A percentile compares a stretch with the other conserved stretches of the same genome.
Evolutionary conservation across 1,140 invertebrate species (phyloP).

Genomic region (Ooceraea biroi): DNA sequence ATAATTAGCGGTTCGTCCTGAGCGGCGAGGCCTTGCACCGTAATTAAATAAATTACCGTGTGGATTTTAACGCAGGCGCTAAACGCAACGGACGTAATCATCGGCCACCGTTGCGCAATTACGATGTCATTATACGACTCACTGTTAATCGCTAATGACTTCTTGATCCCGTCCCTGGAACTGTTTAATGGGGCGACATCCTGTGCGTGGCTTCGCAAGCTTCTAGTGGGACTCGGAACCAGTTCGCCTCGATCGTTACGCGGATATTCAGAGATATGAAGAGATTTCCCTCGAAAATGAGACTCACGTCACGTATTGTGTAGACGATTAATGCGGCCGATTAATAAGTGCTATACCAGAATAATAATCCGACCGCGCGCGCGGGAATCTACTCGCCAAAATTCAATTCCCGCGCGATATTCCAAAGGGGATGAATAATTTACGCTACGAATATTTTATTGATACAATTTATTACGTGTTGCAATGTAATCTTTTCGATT

Average conservation of each 20-base stretch:
- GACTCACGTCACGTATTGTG: slow-evolving; percentile 55
- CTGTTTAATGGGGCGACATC: slow-evolving; percentile 73
- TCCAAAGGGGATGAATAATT: not conserved
- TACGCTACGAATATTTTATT: not conserved
- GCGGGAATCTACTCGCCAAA: not conserved
- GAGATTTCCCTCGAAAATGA: slow-evolving; percentile 64
- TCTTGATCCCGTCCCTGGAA: slow-evolving; percentile 66
- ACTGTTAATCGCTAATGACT: slow-evolving; percentile 66
- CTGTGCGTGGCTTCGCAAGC: slow-evolving; percentile 69
- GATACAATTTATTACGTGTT: not conserved
- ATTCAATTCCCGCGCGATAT: not conserved
- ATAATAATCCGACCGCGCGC: slow-evolving; percentile 12
- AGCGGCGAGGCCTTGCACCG: not conserved
- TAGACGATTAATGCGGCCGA: slow-evolving; percentile 22
- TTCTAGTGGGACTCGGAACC: slow-evolving; percentile 54
- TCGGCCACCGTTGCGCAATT: slow-evolving; percentile 54
- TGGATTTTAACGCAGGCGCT: slow-evolving; percentile 24
- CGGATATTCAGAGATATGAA: slow-evolving; percentile 38
- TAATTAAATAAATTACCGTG: slow-evolving; percentile 46
- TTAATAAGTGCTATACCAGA: slow-evolving; percentile 16
- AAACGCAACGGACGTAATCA: slow-evolving; percentile 46
- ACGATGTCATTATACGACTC: slow-evolving; percentile 65
- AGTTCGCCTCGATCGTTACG: slow-evolving; percentile 68
- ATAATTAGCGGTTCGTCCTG: slow-evolving; percentile 37
- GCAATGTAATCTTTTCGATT: too few species aligned